phyloP scores from a whole-genome alignment of 2,888 invertebrate species.

The Danaus chrysippus region DNA sequence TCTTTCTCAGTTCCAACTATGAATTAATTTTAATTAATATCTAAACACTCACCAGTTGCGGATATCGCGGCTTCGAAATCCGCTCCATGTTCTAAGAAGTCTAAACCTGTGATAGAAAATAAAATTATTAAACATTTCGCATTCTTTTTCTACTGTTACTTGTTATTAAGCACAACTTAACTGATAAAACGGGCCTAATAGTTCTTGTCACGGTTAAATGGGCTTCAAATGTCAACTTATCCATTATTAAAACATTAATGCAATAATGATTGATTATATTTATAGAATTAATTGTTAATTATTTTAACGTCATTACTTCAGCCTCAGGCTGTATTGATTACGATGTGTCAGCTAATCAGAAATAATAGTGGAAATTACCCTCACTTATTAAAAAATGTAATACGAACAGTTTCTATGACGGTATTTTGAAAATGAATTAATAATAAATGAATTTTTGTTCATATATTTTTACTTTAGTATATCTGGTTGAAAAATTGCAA shows the following conservation, averaged over 20 bases:
- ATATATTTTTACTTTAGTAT: no score
- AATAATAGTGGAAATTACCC: no score
- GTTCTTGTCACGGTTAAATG: slow-evolving; percentile 29
- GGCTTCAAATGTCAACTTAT: slow-evolving; percentile 28
- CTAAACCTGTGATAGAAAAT: slow-evolving; percentile 79
- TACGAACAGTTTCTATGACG: no score
- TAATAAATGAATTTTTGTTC: no score
- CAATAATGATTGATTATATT: background rate
- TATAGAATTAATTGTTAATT: no score
- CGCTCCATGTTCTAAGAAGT: slow-evolving; percentile 86
- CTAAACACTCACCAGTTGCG: slow-evolving; percentile 80
- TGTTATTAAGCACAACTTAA: slow-evolving; percentile 20
- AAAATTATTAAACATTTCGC: slow-evolving; percentile 21
- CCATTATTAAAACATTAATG: background rate
- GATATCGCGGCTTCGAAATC: slow-evolving; percentile 86
- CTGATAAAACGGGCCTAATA: slow-evolving; percentile 28
- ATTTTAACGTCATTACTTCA: no score
- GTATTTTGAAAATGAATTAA: no score
- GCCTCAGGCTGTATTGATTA: no score
- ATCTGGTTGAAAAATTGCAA: no score
- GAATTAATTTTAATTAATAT: background rate
- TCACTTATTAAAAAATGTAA: no score
- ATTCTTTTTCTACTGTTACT: background rate
- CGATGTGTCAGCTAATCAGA: no score
- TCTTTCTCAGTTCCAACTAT: background rate